Base-by-base conservation (phyloP, 1,140 invertebrate species). In the Macrobrachium nipponense region DNA sequence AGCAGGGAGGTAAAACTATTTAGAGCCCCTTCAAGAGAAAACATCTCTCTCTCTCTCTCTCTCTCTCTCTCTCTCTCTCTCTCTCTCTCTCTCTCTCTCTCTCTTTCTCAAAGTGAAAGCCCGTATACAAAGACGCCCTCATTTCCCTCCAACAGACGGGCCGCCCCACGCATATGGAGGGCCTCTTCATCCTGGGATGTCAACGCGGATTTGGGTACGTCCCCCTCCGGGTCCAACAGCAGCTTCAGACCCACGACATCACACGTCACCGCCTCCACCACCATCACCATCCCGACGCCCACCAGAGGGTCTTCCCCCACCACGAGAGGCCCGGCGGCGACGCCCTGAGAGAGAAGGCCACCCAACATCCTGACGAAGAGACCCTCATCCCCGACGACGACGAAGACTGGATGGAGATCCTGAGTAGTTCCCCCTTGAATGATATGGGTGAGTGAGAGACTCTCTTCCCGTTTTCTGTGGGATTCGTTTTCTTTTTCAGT, bases 241-340 rank as follows among this genome's bases (percentile, higher is more conserved):
- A 80, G 36, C 84, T 86, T 2, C 84, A 86, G 77, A 68, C 77
- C 7, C 84, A 80, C 58, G 84, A 86, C 60, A 79, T 86, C 36
- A 72, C 76, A 66, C n/a, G 66, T 68, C 77, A 61, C 61, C 64
- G 70, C 78, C 43, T 10, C 23, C 18, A 23, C 23, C 76, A 80
- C 43, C 7, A 11, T 36, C n/a, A n/a, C 73, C 0, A 11, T 36
- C n/a, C 18, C 14, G 23, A 36, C 36, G n/a, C 66, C 62, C 51
- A 64, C 62, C 15, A 60, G 27, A 58, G 20, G 68, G 70, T 62
- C 51, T 60, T 27, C 51, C 70, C 11, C 10, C 58, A 27, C 20
- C 73, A 58, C 43, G 68, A 70, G 23, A 27, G 20, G 2, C 23
- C 12, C 8, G 51, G 51, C 5, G 5, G 5, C 51, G 12, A 8